Evolutionary conservation across 2,888 invertebrate genomes (phyloP), one percentile per base, ranked within the genome.

Genomic region (Lochmaea capreae): DNA sequence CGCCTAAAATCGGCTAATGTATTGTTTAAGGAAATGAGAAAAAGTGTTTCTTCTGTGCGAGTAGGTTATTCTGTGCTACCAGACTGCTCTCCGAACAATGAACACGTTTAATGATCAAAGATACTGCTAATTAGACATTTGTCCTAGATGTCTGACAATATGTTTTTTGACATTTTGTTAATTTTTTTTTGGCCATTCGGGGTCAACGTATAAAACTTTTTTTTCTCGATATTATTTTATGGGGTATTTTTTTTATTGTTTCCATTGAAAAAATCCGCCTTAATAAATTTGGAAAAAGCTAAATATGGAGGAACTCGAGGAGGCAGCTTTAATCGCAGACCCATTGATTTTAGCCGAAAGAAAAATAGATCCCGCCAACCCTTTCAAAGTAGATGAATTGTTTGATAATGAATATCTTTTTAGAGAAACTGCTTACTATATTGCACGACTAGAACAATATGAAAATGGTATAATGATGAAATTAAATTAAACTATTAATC

Each of bases 371-470:
- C 62, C 62, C 12, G 8, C 33, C 16, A 18, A 63, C 43, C 62
- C 62, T 18, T 42, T 42, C 16, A 63, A 43, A 18, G 18, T 80
- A 70, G 81, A 85, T 14, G 85, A 86, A 76, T 77, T 85, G n/a
- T 85, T 80, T 68, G 84, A 83, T 8, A 82, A 71, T 46, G 79
- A 85, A 74, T 85, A 83, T 1, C 78, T 84, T 46, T 85, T 83
- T 74, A 73, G 86, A 57, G 87, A 87, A 79, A 76, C 84, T 39
- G 87, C 85, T 1, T 85, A 85, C 73, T 86, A 81, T 71, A 83
- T 86, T 59, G 80, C 81, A 52, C 77, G 84, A 73, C 79, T 84
- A 49, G 85, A 86, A 78, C 84, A 85, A 78, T 86, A 85, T 72
- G 85, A 85, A 71, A 78, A 82, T 80, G 83, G 62, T 63, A 63